Base-by-base conservation (phyloP, 1,140 invertebrate species). In the Papilio xuthus region DNA sequence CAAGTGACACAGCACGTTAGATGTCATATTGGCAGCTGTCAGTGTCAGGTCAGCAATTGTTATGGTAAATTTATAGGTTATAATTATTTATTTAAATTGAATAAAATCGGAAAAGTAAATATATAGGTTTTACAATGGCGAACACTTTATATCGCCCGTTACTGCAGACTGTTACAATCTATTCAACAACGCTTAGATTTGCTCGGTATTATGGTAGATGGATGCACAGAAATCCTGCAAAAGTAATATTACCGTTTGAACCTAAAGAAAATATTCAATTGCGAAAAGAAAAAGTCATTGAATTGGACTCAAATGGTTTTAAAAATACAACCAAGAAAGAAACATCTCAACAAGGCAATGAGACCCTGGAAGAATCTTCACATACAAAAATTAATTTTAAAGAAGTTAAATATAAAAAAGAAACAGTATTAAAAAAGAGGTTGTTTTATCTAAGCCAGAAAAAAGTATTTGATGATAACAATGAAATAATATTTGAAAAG, bases 401-500 rank as follows among this genome's bases (percentile, higher is more conserved):
- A 77, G 81, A 86, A 84, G 84, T 91, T 32, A 93, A 88, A 82
- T 78, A 85, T 63, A 89, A 89, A 80, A 85, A 80, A 79, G 84
- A 90, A 56, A 86, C 88, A 76, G 80, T 81, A 77, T 76, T 88
- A 56, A 90, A 89, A 77, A 90, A 90, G 73, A 84, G 81, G 28
- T 86, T 88, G 41, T 89, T 92, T 83, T 92, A 93, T 84, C 79
- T 91, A 13, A 93, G 87, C 32, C 90, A 92, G 73, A 86, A 91
- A 81, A 95, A 94, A 81, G 90, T 94, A 28, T 93, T 95, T 86
- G 93, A 95, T 89, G 86, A 92, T 73, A 90, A 94, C 78, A 93
- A 94, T 79, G 91, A 95, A 80, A 88, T 95, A 79, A 88, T 95
- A 75, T 95, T 94, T 86, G 94, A 94, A 77, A 95, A 95, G 87